These are phyloP conservation scores for Aphodius granarius DNA, from an alignment of 2,888 invertebrate genomes.

Conservation along the genomic window DNA sequence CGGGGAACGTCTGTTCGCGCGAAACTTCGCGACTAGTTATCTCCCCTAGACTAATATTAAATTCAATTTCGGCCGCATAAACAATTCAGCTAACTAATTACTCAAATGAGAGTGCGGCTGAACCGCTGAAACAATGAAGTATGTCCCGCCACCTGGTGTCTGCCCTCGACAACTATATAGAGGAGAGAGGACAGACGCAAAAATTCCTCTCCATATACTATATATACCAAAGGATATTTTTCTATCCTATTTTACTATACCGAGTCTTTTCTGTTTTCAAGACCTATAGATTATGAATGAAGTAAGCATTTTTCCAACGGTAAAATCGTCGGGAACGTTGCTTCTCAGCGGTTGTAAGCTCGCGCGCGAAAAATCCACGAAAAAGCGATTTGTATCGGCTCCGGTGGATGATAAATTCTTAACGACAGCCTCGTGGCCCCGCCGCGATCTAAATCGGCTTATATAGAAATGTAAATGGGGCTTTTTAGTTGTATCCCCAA, in stretches of 20 bases:
- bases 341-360: not conserved
- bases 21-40: not conserved
- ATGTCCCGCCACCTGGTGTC: not conserved
- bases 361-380: not conserved
- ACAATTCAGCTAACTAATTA: conserved; percentile 2
- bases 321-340: not conserved
- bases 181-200: not conserved
- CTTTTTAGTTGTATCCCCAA: conserved; percentile 11
- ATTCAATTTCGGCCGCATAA: not conserved
- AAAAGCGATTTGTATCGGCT: conserved; percentile 21
- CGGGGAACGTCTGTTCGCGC: not conserved
- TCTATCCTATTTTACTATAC: too few species aligned
- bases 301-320: not conserved
- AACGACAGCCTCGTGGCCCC: conserved; percentile 17
- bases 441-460: conserved; percentile 12
- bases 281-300: not conserved
- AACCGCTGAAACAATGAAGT: not conserved
- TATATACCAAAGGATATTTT: too few species aligned
- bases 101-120: not conserved
- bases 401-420: conserved; percentile 23
- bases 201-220: too few species aligned
- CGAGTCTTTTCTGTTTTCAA: not conserved
- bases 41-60: not conserved
- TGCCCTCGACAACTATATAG: not conserved
- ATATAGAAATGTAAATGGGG: conserved; percentile 20